A percentile compares a stretch with the other conserved stretches of the same genome.
These are phyloP conservation scores for Cerastoderma edule DNA, from an alignment of 2,888 invertebrate species.

Conservation along the genomic window DNA sequence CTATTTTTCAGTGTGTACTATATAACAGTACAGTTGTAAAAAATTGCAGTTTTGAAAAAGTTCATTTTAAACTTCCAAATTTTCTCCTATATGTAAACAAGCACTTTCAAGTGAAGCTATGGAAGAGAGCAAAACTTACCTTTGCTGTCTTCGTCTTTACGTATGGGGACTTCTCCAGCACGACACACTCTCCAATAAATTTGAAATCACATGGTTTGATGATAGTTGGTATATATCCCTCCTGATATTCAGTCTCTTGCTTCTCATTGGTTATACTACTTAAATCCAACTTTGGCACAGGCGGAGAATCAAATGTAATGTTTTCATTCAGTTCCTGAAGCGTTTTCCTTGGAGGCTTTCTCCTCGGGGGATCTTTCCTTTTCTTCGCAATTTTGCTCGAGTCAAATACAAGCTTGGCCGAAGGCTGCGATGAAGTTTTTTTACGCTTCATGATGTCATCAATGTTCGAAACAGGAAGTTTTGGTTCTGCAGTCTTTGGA, in stretches of 20 bases:
- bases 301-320: conserved; percentile 26
- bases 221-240: conserved; percentile 70
- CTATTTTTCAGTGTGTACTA: too few species aligned
- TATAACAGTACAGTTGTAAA: too few species aligned
- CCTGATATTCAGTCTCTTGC: conserved; percentile 62
- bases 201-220: conserved; percentile 74
- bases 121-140: conserved; percentile 60
- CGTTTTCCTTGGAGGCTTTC: conserved; percentile 57
- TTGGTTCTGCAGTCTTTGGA: conserved; percentile 43
- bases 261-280: conserved; percentile 62
- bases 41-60: too few species aligned
- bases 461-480: conserved; percentile 68
- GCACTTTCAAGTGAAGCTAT: too few species aligned
- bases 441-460: conserved; percentile 66
- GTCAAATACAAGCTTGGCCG: conserved; percentile 62
- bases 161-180: conserved; percentile 67
- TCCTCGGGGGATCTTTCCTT: conserved; percentile 59
- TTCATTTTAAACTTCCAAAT: too few species aligned
- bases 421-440: conserved; percentile 46
- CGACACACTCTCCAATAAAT: conserved; percentile 77
- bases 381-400: conserved; percentile 63
- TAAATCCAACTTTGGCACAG: conserved; percentile 68
- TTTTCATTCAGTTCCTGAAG: conserved; percentile 47
- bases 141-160: conserved; percentile 66
- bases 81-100: too few species aligned